Base-by-base conservation (phyloP, 35 echinoderm and acorn worm species). In the Heliocidaris erythrogramma region DNA sequence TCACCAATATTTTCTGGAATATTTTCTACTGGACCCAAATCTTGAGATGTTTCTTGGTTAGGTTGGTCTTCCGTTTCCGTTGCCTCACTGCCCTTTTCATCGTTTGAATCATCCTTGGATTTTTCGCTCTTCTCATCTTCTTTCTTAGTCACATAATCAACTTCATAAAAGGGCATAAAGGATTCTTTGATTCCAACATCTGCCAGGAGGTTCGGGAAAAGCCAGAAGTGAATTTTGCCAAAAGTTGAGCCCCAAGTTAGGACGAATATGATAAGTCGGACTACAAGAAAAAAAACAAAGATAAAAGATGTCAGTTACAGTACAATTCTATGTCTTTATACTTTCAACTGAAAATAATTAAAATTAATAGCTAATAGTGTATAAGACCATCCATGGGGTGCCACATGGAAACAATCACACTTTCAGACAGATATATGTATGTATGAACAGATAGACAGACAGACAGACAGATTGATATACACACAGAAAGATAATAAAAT, bases 191-290 rank as follows among this genome's bases (percentile, higher is more conserved):
- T 97, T 47, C 98, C 96, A 13, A 99, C 98, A 93, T 99, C 98
- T 27, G 97, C 98, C 48, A 99, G 42, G 27, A 99, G 95, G 93
- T 99, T 99, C 17, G 98, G 98, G 93, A 99, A 99, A n/a, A 99
- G 86, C 98, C 98, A 99, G 96, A 97, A 97, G 88, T 96, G 96
- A 59, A 97, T 86, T 88, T 97, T 96, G 16, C 98, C 98, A 13
- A 97, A 49, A 14, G 97, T 97, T 24, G 48, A 94, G n/a, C 60
- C 88, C 98, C 98, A 99, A 18, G 96, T 71, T 3, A 97, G 49
- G 30, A 94, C 93, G 48, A 97, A 99, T 18, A 99, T 48, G 18
- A 99, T 96, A 16, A 96, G 94, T 56, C 98, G 96, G 30, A 99
- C 98, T 99, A 86, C 87, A 47, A 89, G 47, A 89, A 47, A 13